Evolutionary conservation across 1,140 invertebrate genomes (phyloP).

Genomic region (Steinernema feltiae): DNA sequence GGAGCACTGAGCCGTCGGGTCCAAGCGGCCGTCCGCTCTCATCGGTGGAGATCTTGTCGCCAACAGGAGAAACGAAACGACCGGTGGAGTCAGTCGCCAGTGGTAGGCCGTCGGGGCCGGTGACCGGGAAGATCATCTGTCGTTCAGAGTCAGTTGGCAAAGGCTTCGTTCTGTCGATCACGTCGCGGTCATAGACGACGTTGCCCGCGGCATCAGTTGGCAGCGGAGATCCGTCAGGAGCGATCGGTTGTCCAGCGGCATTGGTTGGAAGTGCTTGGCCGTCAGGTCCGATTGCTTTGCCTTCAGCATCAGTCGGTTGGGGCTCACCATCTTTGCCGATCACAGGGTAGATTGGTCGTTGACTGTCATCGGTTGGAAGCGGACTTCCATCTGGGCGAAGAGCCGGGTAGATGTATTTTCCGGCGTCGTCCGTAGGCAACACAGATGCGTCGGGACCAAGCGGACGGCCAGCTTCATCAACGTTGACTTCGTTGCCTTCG

Average conservation of each 20-base stretch:
- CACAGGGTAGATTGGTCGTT: conserved; percentile 17
- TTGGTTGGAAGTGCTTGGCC: conserved; percentile 22
- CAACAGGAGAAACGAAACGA: conserved; percentile 5
- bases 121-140: neutral
- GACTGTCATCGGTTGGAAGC: conserved; percentile 18
- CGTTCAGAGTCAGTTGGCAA: conserved; percentile 19
- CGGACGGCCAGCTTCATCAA: conserved; percentile 6
- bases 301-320: conserved; percentile 19
- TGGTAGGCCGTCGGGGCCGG: neutral
- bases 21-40: neutral
- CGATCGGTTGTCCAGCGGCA: conserved; percentile 31
- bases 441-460: conserved; percentile 16
- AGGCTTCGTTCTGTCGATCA: no score
- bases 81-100: neutral
- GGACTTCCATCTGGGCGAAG: neutral
- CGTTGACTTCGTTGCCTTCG: conserved; percentile 14
- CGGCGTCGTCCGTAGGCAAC: conserved; percentile 18
- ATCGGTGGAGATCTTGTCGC: neutral
- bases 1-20: neutral
- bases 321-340: conserved; percentile 7
- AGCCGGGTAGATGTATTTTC: conserved; percentile 18
- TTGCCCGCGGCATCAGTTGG: conserved; percentile 19
- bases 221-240: conserved; percentile 34
- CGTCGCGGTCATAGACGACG: conserved; percentile 18
- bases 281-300: conserved; percentile 17